These are phyloP conservation scores for Chaetodon trifasciatus DNA, from an alignment of 2,797 vertebrate species.

Conservation along the genomic window DNA sequence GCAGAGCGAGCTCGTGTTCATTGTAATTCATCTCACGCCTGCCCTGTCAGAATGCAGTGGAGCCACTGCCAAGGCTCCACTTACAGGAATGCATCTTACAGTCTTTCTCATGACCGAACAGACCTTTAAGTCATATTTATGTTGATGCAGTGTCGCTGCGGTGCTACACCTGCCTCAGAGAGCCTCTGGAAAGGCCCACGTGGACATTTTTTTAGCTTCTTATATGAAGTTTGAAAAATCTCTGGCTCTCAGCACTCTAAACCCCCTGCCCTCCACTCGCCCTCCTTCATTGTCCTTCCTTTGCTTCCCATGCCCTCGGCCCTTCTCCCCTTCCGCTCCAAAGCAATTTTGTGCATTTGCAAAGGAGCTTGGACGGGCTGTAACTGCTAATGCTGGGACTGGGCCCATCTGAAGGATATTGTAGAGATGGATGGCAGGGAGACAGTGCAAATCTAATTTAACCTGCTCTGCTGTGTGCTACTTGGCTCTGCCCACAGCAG, in stretches of 20 bases:
- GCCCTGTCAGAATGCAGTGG: constrained; percentile 68
- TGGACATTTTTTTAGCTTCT: constrained; percentile 28
- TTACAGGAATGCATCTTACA: constrained; percentile 65
- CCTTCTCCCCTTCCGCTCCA: constrained; percentile 47
- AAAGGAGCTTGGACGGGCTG: constrained; percentile 65
- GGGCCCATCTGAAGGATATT: constrained; percentile 70
- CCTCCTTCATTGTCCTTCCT: constrained; percentile 51
- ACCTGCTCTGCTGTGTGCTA: constrained; percentile 53
- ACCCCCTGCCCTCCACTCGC: constrained; percentile 43
- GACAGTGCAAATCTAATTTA: constrained; percentile 77
- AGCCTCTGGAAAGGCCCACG: neutral
- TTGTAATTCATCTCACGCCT: constrained; percentile 75
- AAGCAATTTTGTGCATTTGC: constrained; percentile 66
- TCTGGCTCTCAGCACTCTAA: constrained; percentile 26
- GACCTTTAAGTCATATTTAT: constrained; percentile 54
- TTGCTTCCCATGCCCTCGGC: constrained; percentile 64
- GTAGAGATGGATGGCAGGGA: constrained; percentile 61
- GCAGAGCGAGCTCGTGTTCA: constrained; percentile 57
- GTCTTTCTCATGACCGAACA: constrained; percentile 41
- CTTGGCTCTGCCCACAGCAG: constrained; percentile 59
- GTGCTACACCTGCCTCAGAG: constrained; percentile 21
- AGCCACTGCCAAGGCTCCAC: constrained; percentile 63
- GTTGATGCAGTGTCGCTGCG: constrained; percentile 44
- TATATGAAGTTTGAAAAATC: constrained; percentile 37
- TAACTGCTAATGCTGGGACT: constrained; percentile 68